A percentile compares a stretch with the other conserved stretches of the same genome.
Evolutionary conservation across 2,113 vertebrate genomes (phyloP).

Genomic region (Corythoichthys intestinalis): DNA sequence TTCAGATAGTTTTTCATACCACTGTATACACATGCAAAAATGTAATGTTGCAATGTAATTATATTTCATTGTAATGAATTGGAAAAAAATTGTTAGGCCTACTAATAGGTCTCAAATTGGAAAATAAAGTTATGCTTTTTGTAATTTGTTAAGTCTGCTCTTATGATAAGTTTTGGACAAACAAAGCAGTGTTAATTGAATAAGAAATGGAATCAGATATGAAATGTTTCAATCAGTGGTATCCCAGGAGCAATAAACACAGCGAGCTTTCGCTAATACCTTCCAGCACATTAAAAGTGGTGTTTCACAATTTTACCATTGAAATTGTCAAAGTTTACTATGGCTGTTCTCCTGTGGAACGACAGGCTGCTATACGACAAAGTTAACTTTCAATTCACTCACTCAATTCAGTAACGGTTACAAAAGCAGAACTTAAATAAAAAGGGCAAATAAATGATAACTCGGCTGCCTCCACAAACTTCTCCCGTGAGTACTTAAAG

Average conservation of each 20-base stretch:
- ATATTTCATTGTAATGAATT: neutral
- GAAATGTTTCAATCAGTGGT: constrained; percentile 1
- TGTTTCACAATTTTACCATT: constrained; percentile 5
- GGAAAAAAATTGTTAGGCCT: constrained; percentile 14
- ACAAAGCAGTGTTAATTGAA: constrained; percentile 18
- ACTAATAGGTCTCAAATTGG: constrained; percentile 27
- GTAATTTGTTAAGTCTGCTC: constrained; percentile 30
- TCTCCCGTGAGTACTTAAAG: no score
- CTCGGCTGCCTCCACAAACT: no score
- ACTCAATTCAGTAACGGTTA: no score
- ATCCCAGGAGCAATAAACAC: constrained; percentile 6
- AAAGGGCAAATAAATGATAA: no score
- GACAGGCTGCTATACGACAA: neutral
- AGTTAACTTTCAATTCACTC: no score
- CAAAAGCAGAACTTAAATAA: no score
- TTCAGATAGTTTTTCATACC: no score
- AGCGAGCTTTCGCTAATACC: neutral
- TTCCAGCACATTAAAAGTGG: constrained; percentile 2
- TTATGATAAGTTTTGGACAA: constrained; percentile 23
- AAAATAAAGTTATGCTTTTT: constrained; percentile 21
- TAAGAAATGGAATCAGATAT: constrained; percentile 21
- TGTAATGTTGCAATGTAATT: neutral
- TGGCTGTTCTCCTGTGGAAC: neutral
- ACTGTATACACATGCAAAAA: no score
- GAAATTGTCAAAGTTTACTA: neutral